Base-by-base conservation (phyloP, 2,797 vertebrate genomes). In the Pipistrellus kuhlii region DNA sequence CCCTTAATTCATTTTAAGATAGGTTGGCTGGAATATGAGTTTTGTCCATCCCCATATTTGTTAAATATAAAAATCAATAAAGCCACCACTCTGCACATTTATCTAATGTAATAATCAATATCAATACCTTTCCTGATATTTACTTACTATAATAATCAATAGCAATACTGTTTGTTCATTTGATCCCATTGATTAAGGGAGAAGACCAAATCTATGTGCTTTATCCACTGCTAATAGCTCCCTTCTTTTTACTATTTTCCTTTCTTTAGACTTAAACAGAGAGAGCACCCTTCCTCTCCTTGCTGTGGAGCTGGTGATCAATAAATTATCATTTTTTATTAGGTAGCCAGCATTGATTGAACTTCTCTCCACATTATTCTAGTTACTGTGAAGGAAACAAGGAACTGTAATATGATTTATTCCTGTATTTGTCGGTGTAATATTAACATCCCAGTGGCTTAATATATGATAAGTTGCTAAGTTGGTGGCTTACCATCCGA, bases 141-240 rank as follows among this genome's bases (percentile, higher is more conserved):
- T 97, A 95, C 75, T 95, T 97, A 96, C 94, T 97, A 94, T 93
- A 90, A 94, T 88, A 95, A 96, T 97, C 95, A 83, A 97, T 96
- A 96, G 93, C 66, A 96, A 97, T 95, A 96, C 25, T 92, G 64
- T 96, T 96, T 96, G 93, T 96, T 97, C 96, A 94, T 95, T 95
- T 95, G 82, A 94, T 95, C 87, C 38, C 75, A 96, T 51, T 95
- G 96, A 94, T 51, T 83, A 95, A 76, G 9, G 27, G 89, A 85
- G 77, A 94, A 93, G 30, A 93, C 38, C 57, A 96, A 90, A 93
- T 80, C 75, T 46, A 72, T 53, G 55, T 71, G 85, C 48, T 90
- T 84, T 85, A 76, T 32, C 66, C n/a, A 85, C 38, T 88, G 32
- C 77, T 66, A 71, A 66, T 0, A 23, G 76, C 15, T 93, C 85